phyloP scores from a whole-genome alignment of 2,797 vertebrate species.

The Lates japonicus region DNA sequence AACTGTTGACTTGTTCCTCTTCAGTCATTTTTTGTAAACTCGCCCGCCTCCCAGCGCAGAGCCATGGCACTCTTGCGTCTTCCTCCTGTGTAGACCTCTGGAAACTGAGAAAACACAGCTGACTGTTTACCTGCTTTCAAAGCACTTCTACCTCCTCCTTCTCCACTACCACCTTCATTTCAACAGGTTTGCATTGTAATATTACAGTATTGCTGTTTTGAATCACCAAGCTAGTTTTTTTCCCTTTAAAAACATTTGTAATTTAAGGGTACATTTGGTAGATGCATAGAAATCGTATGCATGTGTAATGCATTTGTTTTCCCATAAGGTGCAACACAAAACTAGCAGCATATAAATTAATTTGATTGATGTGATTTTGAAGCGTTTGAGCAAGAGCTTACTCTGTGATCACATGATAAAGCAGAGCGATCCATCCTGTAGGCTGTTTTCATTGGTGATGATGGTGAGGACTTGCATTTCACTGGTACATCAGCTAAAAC shows the following conservation, averaged over 20 bases:
- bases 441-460: constrained; percentile 87
- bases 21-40: constrained; percentile 83
- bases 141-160: constrained; percentile 19
- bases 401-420: constrained; percentile 87
- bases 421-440: constrained; percentile 86
- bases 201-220: neutral
- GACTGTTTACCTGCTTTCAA: constrained; percentile 40
- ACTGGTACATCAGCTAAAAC: constrained; percentile 77
- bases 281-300: neutral
- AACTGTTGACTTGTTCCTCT: constrained; percentile 37
- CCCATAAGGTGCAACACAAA: neutral
- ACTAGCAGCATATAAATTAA: neutral
- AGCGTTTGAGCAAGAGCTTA: constrained; percentile 60
- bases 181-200: neutral
- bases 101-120: constrained; percentile 78
- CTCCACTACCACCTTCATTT: too few relatives aligned
- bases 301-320: neutral
- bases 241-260: neutral
- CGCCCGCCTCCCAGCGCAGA: constrained; percentile 86
- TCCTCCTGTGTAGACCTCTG: constrained; percentile 79
- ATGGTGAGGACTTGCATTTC: constrained; percentile 89
- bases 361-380: neutral
- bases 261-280: neutral
- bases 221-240: neutral
- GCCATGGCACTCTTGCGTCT: constrained; percentile 88